Evolutionary conservation across 2,888 invertebrate genomes (phyloP), one percentile per base, ranked within the genome.

Genomic region (Andrena praecox): DNA sequence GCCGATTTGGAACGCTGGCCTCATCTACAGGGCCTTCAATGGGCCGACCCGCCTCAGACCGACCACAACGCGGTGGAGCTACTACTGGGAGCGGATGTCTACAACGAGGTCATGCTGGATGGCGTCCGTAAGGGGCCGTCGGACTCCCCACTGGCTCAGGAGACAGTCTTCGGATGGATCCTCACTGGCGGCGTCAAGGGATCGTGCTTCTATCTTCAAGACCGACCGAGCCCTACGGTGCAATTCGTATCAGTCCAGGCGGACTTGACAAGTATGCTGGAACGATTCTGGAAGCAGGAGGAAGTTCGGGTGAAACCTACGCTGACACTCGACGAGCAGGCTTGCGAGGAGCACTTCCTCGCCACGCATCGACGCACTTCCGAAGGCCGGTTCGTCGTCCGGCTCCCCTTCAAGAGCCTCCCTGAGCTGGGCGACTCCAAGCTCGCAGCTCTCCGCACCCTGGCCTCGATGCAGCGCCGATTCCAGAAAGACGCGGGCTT

Each of bases 131-230:
- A 27, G 0, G 33, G 50, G 0, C 6, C 10, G 0, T 1, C 20
- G 0, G 8, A 12, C 20, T 7, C 12, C 0, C 68, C 68, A 0
- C 6, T 54, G 0, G 54, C 68, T 0, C 31, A n/a, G 8, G 24
- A 54, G 7, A 29, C 69, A 2, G n/a, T 5, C 2, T n/a, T 69
- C 5, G 69, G 69, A 0, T 69, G 69, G 69, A 33, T 69, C 6
- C 20, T 69, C 10, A 31, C 35, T 3, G 56, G 54, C 1, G 20
- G 35, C 0, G 35, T 12, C 1, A 42, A 42, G 0, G 35, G 10
- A 0, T 10, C 12, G 0, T 12, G 12, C 0, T 10, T 0, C 3
- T 1, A 0, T 0, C 35, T 12, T 12, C 35, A 10, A 42, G 35
- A 3, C 10, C 0, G 1, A 0, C 35, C 0, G 10, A 35, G 2